Conservation (phyloP, 2,888 invertebrate genomes). For the Folsomia manolachei region DNA sequence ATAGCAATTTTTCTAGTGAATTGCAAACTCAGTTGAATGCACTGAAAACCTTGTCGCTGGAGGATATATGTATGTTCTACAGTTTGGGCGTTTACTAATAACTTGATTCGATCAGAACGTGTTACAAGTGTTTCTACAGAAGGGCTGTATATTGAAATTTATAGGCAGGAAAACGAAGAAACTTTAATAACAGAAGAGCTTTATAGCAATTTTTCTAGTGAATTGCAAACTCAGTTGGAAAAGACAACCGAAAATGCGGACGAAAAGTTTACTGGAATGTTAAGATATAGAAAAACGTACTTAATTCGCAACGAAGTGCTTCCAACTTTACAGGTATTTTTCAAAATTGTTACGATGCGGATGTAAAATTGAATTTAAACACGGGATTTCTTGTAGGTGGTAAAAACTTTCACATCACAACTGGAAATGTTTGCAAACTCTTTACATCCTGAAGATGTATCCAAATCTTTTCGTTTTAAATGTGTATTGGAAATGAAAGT, state of each 20-base stretch:
- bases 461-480: conserved; percentile 39
- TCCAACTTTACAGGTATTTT: conserved; percentile 40
- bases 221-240: conserved; percentile 46
- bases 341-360: not conserved
- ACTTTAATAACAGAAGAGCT: conserved; percentile 44
- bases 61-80: conserved; percentile 30
- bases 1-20: conserved; percentile 41
- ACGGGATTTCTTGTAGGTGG: conserved; percentile 44
- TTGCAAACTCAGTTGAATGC: conserved; percentile 43
- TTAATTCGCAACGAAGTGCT: conserved; percentile 41
- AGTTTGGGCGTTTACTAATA: not conserved
- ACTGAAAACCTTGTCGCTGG: conserved; percentile 25
- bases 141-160: conserved; percentile 5
- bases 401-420: conserved; percentile 51
- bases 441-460: conserved; percentile 24
- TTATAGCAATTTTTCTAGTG: conserved; percentile 40
- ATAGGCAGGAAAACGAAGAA: conserved; percentile 46
- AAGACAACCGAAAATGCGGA: conserved; percentile 49
- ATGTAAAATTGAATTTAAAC: conserved; percentile 11
- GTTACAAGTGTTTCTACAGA: not conserved
- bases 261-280: conserved; percentile 48
- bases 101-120: conserved; percentile 7
- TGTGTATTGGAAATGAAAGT: conserved; percentile 49
- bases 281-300: conserved; percentile 46
- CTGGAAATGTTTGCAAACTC: conserved; percentile 51